Evolutionary conservation across 2,888 invertebrate species (phyloP), one percentile per base, ranked within the genome.

Genomic region (Xylocampa areola): DNA sequence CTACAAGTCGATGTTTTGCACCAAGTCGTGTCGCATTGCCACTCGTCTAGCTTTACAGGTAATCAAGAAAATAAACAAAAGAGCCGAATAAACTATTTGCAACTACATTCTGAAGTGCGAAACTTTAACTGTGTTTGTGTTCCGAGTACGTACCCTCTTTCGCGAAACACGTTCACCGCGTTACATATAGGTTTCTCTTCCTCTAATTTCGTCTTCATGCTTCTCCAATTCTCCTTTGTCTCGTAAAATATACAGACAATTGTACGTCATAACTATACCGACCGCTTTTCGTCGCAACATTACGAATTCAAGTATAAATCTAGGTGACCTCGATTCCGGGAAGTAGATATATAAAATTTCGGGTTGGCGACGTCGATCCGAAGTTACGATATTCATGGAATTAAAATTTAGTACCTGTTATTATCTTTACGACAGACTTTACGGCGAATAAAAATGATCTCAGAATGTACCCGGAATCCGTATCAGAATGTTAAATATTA

Each of bases 101-200:
- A 30, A 43, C 48, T 52, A 58, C 44, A 48, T 51, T 69, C 44
- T 39, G 50, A 29, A 51, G 8, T 36, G 50, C 3, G 17, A 7
- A 39, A 67, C 44, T 64, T 36, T 35, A 39, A 45, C 40, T 51
- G 48, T 50, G 45, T 44, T 39, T 52, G 23, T 30, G 4, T 8
- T n/a, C n/a, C n/a, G n/a, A n/a, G n/a, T 40, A 80, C 88, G 82
- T 43, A 93, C 93, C 93, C 93, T 58, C 93, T 82, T 63, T 89
- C 88, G 39, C 93, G 81, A 59, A 91, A 93, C 17, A 90, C 87
- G 8, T 85, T 74, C 13, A 92, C 91, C 17, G 78, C 92, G 68
- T 92, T 92, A 79, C 82, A 92, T 67, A 92, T 82, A 43, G 90
- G 80, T 73, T 67, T 87, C 69, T 92, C 92, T 60, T 83, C 81